These are phyloP conservation scores for Ammodytes marinus DNA, from an alignment of 2,113 vertebrate species.

Conservation along the genomic window DNA sequence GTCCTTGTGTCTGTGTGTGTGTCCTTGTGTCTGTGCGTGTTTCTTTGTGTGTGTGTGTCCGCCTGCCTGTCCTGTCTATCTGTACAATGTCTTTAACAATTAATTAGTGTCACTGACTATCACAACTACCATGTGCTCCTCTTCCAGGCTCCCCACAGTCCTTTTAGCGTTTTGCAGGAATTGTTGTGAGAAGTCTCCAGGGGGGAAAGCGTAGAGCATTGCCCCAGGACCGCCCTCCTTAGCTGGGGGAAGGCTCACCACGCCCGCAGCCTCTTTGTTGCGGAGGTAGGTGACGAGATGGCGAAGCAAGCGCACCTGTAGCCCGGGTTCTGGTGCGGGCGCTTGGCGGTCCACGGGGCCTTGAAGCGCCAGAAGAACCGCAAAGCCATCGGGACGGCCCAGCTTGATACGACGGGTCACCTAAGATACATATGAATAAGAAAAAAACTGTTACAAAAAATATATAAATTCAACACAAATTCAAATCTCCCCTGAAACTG, in stretches of 20 bases:
- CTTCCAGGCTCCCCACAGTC: conserved; percentile 94
- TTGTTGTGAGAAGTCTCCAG: conserved; percentile 96
- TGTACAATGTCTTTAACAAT: conserved; percentile 32
- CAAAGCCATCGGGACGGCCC: conserved; percentile 92
- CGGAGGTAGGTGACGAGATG: conserved; percentile 99
- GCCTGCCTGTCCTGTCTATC: background rate
- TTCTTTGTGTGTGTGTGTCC: conserved; percentile 13
- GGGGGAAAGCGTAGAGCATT: conserved; percentile 98
- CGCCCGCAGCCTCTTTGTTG: conserved; percentile 98
- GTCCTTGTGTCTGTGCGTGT: background rate
- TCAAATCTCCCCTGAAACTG: too few species aligned
- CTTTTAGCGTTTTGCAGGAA: conserved; percentile 95
- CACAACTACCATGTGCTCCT: conserved; percentile 98
- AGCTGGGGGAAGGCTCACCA: conserved; percentile 93
- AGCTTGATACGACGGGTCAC: conserved; percentile 94
- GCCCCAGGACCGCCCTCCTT: conserved; percentile 92
- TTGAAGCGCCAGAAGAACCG: conserved; percentile 94
- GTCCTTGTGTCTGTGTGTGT: too few species aligned
- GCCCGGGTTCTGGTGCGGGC: conserved; percentile 88
- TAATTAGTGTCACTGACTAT: conserved; percentile 95
- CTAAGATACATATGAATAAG: too few species aligned
- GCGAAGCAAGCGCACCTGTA: conserved; percentile 96
- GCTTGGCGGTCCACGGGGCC: conserved; percentile 84
- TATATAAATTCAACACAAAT: too few species aligned
- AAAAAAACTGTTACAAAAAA: too few species aligned